Evolutionary conservation across 2,797 vertebrate genomes (phyloP).

Genomic region (Artibeus lituratus): DNA sequence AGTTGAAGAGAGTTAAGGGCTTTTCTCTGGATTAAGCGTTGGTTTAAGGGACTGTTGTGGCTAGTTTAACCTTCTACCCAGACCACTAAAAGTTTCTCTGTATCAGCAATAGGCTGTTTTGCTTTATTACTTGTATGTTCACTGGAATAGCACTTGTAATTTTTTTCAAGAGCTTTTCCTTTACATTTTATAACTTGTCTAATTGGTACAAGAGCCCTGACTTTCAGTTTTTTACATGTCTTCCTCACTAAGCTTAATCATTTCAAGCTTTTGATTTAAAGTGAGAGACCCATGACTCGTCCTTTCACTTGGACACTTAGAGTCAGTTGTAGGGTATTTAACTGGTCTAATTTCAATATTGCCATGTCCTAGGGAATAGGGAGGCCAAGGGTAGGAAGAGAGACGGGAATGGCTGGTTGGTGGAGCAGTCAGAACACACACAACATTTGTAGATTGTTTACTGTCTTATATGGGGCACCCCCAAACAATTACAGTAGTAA

Average conservation of each 20-base stretch:
- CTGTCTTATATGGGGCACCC: background rate
- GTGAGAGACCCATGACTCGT: too few relatives aligned
- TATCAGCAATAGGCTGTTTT: background rate
- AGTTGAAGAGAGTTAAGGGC: background rate
- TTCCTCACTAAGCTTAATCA: background rate
- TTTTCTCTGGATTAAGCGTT: background rate
- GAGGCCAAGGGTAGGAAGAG: background rate
- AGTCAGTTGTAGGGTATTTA: background rate
- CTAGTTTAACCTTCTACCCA: background rate
- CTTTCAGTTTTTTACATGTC: too few relatives aligned
- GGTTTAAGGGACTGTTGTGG: background rate
- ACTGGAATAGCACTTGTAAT: background rate
- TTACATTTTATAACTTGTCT: too few relatives aligned
- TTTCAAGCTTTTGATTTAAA: background rate
- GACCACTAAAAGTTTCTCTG: background rate
- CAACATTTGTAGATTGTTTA: background rate
- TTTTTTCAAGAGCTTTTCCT: too few relatives aligned
- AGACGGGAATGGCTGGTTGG: background rate
- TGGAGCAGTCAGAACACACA: background rate
- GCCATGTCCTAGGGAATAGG: background rate
- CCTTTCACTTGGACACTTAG: background rate
- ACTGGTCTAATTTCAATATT: background rate
- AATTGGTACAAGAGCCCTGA: too few relatives aligned
- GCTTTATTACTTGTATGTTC: background rate
- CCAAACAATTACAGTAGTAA: background rate